These are phyloP conservation scores for Heteromormyrus szaboi DNA, from an alignment of 2,797 vertebrate species.

Conservation along the genomic window DNA sequence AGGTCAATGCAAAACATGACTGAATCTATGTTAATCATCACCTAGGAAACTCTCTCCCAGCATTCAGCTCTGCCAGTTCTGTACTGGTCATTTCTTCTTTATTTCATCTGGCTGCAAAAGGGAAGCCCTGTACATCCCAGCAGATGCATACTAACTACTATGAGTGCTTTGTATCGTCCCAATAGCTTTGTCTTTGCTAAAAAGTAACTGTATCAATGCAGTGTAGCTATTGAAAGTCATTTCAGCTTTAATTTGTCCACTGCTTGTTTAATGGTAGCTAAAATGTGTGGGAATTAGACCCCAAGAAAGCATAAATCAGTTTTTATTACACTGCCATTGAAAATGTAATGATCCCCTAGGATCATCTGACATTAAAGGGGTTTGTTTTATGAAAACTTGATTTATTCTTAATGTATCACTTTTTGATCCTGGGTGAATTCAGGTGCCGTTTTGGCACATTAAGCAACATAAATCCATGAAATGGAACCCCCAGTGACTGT, in stretches of 20 bases:
- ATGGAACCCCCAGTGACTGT: background rate
- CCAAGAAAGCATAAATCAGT: background rate
- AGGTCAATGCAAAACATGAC: background rate
- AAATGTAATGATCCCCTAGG: conserved; percentile 11
- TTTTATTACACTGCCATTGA: background rate
- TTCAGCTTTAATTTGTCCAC: background rate
- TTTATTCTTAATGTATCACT: conserved; percentile 1
- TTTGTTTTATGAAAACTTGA: background rate
- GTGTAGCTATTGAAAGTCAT: background rate
- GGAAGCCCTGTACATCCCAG: background rate
- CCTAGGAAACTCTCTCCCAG: conserved; percentile 6
- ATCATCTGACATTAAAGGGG: background rate
- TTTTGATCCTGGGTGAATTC: background rate
- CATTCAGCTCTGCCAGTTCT: background rate
- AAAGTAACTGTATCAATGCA: background rate
- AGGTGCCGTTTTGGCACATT: conserved; percentile 8
- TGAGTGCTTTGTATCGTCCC: background rate
- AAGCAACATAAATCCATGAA: background rate
- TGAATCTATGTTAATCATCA: conserved; percentile 14
- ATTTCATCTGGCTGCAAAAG: background rate
- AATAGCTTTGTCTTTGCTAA: background rate
- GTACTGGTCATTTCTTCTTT: background rate
- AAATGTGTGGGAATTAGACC: background rate
- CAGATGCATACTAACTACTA: background rate
- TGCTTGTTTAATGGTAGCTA: background rate